Evolutionary conservation across 2,797 vertebrate genomes (phyloP), one percentile per base, ranked within the genome.

Genomic region (Macrochelys suwanniensis): DNA sequence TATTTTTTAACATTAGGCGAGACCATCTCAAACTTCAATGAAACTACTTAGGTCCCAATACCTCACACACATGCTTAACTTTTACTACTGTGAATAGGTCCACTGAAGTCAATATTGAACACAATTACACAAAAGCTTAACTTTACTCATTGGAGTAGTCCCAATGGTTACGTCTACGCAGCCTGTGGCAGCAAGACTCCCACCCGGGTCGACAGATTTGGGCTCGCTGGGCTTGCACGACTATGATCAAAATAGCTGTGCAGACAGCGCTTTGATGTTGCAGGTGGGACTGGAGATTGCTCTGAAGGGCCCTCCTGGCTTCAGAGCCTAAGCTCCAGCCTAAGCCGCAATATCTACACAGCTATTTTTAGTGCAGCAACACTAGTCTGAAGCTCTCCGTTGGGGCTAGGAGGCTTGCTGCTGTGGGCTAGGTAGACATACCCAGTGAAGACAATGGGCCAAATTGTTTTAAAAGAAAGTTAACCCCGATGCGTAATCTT

Each of bases 1-100:
- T 26, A 59, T 53, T 82, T 74, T 88, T 78, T 81, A 87, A 76
- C 45, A 16, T 53, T 1, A 2, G 56, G 77, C 28, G 53, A 50
- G 47, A 23, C 77, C 9, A 9, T 78, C 91, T 8, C 71, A 17
- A 13, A 2, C 4, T 11, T 4, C 33, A 87, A n/a, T 51, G 57
- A 42, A 82, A 42, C 45, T 47, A 25, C 47, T 87, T 59, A 45
- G 56, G 13, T 80, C 59, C 4, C 47, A 50, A 15, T 68, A 0
- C 0, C 19, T 10, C 5, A 0, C 0, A 0, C 28, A 3, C n/a
- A 42, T 17, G 49, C 79, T 82, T 26, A 74, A 51, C 78, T 77
- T 77, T 56, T 50, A 3, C 3, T 3, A 28, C 53, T 88, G 45
- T 47, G 37, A 19, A 25, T 51, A 53, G 25, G 23, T 49, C 0